phyloP scores from a whole-genome alignment of 2,797 vertebrate genomes.

The Eremophila alpestris region DNA sequence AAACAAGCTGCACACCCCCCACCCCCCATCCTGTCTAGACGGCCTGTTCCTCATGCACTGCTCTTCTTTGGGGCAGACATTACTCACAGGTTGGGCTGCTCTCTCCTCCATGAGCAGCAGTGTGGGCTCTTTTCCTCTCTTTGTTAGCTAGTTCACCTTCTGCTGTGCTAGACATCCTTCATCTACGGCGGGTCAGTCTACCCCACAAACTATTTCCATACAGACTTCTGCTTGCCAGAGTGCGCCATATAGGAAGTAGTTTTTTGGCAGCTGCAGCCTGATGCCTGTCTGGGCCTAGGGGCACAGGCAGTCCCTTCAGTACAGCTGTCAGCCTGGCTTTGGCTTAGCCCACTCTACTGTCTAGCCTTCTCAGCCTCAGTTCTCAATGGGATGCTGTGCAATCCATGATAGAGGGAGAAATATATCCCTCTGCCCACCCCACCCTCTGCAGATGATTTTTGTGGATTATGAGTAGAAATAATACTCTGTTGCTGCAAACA shows the following conservation, averaged over 20 bases:
- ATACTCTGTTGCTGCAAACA: neutral
- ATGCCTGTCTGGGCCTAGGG: neutral
- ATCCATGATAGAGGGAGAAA: neutral
- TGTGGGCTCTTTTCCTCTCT: neutral
- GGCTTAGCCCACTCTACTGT: neutral
- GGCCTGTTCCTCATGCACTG: neutral
- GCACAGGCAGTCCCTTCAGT: neutral
- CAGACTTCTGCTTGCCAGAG: neutral
- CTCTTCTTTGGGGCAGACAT: neutral
- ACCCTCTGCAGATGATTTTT: neutral
- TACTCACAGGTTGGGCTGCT: neutral
- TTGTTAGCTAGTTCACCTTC: neutral
- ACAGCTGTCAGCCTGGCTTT: neutral
- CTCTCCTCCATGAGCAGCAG: fast-evolving
- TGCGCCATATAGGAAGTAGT: neutral
- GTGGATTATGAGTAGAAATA: neutral
- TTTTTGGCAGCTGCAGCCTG: neutral
- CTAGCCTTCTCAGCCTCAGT: fast-evolving
- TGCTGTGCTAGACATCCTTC: neutral
- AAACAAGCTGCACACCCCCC: fast-evolving
- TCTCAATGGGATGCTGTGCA: neutral
- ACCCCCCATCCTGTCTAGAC: neutral
- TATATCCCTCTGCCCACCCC: neutral
- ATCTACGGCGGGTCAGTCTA: neutral
- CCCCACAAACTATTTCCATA: neutral